Evolutionary conservation across 2,797 vertebrate species (phyloP).

Genomic region (Lacerta viridis): DNA sequence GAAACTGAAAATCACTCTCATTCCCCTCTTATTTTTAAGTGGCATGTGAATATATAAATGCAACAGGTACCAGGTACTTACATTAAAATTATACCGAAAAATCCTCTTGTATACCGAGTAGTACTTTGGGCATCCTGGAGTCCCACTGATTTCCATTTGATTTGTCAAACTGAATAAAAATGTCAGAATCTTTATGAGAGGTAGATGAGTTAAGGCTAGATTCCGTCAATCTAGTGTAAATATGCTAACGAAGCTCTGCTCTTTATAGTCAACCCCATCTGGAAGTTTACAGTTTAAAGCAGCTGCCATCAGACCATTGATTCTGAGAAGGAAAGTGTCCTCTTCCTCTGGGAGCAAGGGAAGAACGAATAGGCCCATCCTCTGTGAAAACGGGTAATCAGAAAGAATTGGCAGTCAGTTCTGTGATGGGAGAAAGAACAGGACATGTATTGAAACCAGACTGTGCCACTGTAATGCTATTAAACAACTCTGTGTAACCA

Average conservation of each 20-base stretch:
- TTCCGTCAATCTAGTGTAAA: constrained; percentile 46
- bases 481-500: constrained; percentile 4
- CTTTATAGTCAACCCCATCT: constrained; percentile 45
- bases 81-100: background rate
- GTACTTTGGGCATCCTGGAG: constrained; percentile 5
- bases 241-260: constrained; percentile 37
- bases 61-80: background rate
- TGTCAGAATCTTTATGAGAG: constrained; percentile 32
- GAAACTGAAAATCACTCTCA: background rate
- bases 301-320: constrained; percentile 28
- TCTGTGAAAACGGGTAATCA: constrained; percentile 16
- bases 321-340: constrained; percentile 20
- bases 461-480: background rate
- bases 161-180: background rate
- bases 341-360: constrained; percentile 10
- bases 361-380: constrained; percentile 12
- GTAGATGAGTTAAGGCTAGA: constrained; percentile 22
- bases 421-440: constrained; percentile 11
- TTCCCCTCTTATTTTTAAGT: background rate
- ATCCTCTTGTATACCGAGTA: background rate
- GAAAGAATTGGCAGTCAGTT: constrained; percentile 21
- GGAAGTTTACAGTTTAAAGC: constrained; percentile 35
- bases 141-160: constrained; percentile 24
- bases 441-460: constrained; percentile 21
- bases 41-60: background rate